phyloP scores from a whole-genome alignment of 2,113 vertebrate genomes.

The Albula glossodonta region DNA sequence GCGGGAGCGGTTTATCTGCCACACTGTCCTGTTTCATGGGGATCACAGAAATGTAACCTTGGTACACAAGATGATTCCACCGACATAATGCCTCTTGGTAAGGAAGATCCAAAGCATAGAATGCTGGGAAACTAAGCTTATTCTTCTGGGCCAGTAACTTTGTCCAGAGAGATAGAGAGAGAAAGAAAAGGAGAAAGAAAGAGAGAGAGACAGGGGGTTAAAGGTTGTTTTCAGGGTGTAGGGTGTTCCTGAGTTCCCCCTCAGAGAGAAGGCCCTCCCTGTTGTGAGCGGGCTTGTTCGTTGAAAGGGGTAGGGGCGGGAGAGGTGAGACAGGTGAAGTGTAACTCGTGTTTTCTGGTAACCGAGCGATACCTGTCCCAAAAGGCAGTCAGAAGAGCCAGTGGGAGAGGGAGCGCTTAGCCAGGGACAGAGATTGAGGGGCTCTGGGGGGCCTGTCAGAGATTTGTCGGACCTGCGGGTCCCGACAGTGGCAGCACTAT shows the following conservation, averaged over 20 bases:
- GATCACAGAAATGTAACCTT: background rate
- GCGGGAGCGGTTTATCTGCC: background rate
- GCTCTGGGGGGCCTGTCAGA: conserved; percentile 55
- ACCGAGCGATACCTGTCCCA: conserved; percentile 47
- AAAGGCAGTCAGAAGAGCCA: conserved; percentile 36
- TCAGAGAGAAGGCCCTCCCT: background rate
- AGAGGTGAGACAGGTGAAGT: background rate
- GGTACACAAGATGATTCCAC: background rate
- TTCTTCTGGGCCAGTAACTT: too few species aligned
- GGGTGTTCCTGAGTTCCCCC: conserved; percentile 9
- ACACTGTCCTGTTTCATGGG: too few species aligned
- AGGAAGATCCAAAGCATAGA: too few species aligned
- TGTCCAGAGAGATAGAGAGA: too few species aligned
- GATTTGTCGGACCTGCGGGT: conserved; percentile 45
- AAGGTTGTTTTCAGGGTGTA: background rate
- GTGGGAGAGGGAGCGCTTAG: background rate
- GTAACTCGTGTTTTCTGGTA: conserved; percentile 47
- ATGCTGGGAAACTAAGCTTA: too few species aligned
- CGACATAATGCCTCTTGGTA: too few species aligned
- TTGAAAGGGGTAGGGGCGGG: background rate
- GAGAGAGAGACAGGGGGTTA: background rate
- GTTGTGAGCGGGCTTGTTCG: background rate
- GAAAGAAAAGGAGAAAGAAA: too few species aligned
- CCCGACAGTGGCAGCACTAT: conserved; percentile 63
- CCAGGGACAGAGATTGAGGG: conserved; percentile 47